phyloP scores from a whole-genome alignment of 2,797 vertebrate genomes.

The Nannoperca obscura region DNA sequence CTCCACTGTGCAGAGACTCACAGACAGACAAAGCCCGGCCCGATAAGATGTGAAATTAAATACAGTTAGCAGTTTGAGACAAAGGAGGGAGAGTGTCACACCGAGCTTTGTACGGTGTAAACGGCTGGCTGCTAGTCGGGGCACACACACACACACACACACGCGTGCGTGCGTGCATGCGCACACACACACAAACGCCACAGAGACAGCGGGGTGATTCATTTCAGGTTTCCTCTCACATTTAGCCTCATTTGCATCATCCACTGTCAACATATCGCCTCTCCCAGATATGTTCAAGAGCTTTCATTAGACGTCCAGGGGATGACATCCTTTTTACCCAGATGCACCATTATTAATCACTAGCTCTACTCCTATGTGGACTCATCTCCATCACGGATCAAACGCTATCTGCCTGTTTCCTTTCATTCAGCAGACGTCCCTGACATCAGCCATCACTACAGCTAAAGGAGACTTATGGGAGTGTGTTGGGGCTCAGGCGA shows the following conservation, averaged over 20 bases:
- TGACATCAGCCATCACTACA: constrained; percentile 84
- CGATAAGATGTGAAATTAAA: constrained; percentile 90
- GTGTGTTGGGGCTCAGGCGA: constrained; percentile 77
- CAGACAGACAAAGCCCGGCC: constrained; percentile 86
- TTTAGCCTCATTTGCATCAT: constrained; percentile 89
- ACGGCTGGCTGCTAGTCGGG: constrained; percentile 76
- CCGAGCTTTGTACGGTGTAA: constrained; percentile 78
- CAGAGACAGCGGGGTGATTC: constrained; percentile 83
- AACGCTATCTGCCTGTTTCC: constrained; percentile 84
- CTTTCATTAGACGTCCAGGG: constrained; percentile 85
- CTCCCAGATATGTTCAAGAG: constrained; percentile 84
- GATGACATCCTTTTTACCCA: constrained; percentile 85
- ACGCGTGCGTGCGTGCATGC: too few species aligned
- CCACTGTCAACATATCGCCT: constrained; percentile 86
- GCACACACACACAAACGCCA: constrained; percentile 57
- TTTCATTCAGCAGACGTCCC: constrained; percentile 83
- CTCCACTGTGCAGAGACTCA: constrained; percentile 84
- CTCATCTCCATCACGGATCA: constrained; percentile 88
- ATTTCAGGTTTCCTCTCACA: constrained; percentile 84
- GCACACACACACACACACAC: constrained; percentile 23
- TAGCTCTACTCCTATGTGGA: constrained; percentile 75
- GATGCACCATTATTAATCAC: constrained; percentile 85
- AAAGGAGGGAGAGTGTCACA: constrained; percentile 83
- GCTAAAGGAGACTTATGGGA: constrained; percentile 87
- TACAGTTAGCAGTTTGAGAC: constrained; percentile 89